A percentile compares a stretch with the other conserved stretches of the same genome.
Evolutionary conservation across 2,797 vertebrate species (phyloP).

Genomic region (Masticophis lateralis): DNA sequence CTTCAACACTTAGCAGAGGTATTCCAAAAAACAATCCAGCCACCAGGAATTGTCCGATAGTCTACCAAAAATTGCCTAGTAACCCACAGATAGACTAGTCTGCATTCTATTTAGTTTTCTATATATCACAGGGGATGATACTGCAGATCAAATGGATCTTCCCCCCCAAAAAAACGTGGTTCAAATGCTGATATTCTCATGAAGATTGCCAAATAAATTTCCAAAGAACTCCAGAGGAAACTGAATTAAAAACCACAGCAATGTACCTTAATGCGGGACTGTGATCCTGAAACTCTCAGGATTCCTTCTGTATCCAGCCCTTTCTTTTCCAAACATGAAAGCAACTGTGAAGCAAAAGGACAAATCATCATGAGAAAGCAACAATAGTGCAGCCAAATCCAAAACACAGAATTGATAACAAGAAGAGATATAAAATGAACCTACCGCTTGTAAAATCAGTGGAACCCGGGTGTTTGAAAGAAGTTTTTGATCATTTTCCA

Average conservation of each 20-base stretch:
- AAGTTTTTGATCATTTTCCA: slow-evolving; percentile 85
- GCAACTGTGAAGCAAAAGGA: slow-evolving; percentile 70
- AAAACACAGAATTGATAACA: neutral
- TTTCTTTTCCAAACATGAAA: slow-evolving; percentile 87
- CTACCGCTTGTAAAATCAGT: slow-evolving; percentile 83
- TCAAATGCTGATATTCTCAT: neutral
- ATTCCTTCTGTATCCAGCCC: slow-evolving; percentile 87
- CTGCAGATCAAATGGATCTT: neutral
- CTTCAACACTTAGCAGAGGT: neutral
- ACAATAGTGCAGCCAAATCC: neutral
- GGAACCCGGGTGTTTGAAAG: slow-evolving; percentile 77
- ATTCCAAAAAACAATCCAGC: neutral
- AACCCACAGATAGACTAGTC: neutral
- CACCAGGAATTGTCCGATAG: neutral
- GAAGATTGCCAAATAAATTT: neutral
- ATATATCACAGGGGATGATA: neutral
- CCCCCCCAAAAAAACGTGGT: neutral
- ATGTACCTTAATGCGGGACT: slow-evolving; percentile 87
- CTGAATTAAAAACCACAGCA: neutral
- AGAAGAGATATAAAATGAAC: slow-evolving; percentile 34
- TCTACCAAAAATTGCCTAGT: neutral
- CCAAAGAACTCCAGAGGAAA: neutral
- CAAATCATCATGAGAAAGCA: slow-evolving; percentile 17
- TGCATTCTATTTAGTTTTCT: neutral
- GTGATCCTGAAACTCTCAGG: slow-evolving; percentile 87